These are phyloP conservation scores for Lagenorhynchus albirostris DNA, from an alignment of 2,113 vertebrate species.

Conservation along the genomic window DNA sequence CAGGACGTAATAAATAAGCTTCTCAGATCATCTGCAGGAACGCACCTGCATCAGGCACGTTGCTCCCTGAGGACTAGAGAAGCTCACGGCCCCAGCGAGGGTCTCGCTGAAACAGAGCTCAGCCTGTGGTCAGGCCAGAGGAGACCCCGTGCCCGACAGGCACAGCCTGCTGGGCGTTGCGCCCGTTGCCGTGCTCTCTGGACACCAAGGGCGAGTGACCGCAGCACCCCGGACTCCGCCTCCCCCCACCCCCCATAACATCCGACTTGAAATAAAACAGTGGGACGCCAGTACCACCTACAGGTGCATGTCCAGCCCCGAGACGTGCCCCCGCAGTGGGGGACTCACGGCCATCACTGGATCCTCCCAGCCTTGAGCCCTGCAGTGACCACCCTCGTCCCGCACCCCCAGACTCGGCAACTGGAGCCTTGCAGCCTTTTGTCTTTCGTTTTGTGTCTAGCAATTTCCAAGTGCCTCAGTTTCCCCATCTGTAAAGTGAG, in stretches of 20 bases:
- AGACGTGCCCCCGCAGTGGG: not conserved
- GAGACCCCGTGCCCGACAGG: not conserved
- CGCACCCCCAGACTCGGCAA: accelerated
- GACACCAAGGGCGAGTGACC: not conserved
- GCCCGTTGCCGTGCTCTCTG: not conserved
- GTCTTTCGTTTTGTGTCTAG: not conserved
- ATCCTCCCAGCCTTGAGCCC: not conserved
- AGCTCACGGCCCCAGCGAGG: not conserved
- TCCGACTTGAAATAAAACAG: not conserved
- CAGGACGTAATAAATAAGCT: not conserved
- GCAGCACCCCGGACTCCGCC: not conserved
- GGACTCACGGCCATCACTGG: not conserved
- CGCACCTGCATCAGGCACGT: accelerated
- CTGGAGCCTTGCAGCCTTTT: accelerated
- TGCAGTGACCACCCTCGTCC: accelerated
- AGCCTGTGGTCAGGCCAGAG: not conserved
- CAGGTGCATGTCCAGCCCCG: not conserved
- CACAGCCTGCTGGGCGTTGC: not conserved
- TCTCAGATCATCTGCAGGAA: not conserved
- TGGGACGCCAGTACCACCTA: not conserved
- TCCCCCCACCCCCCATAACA: too few species aligned
- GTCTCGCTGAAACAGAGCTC: not conserved
- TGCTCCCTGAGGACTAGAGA: too few species aligned
- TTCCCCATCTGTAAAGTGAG: not conserved
- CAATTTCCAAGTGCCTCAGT: not conserved